A percentile compares a stretch with the other conserved stretches of the same genome.
Evolutionary conservation across 2,888 invertebrate species (phyloP).

Genomic region (Cryptops parisi): DNA sequence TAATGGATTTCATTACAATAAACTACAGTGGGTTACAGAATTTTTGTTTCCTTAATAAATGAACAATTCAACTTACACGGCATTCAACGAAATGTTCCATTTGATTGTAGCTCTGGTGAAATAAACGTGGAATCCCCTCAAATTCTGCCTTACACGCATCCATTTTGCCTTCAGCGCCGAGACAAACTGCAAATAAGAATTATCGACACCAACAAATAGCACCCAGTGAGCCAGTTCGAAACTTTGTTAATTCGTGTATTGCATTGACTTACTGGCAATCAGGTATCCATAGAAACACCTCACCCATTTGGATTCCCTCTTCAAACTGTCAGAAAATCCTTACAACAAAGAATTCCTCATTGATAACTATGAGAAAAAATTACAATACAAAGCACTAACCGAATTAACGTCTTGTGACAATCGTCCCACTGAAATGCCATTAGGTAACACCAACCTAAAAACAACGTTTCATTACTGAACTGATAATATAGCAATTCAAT

Average conservation of each 20-base stretch:
- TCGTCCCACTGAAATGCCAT: constrained; percentile 44
- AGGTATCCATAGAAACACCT: constrained; percentile 49
- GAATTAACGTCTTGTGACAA: constrained; percentile 39
- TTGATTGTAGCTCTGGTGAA: constrained; percentile 33
- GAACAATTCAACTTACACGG: constrained; percentile 25
- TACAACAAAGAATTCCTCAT: neutral
- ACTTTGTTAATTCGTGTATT: too few species aligned
- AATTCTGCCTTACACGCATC: constrained; percentile 31
- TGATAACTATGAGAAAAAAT: neutral
- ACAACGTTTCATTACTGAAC: too few species aligned
- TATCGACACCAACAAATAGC: neutral
- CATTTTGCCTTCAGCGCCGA: constrained; percentile 18
- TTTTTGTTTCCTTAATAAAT: too few species aligned
- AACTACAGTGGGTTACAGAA: too few species aligned
- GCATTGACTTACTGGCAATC: constrained; percentile 38
- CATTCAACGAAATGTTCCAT: constrained; percentile 34
- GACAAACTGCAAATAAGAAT: neutral
- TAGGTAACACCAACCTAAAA: constrained; percentile 51
- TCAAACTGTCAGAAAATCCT: constrained; percentile 30
- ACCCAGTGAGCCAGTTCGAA: neutral
- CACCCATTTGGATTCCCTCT: constrained; percentile 48
- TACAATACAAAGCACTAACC: constrained; percentile 21
- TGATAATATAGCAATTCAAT: too few species aligned
- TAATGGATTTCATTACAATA: too few species aligned
- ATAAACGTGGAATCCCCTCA: constrained; percentile 31